A percentile compares a stretch with the other conserved stretches of the same genome.
Evolutionary conservation across 1,140 invertebrate species (phyloP).

Genomic region (Nixonia krombeini): DNA sequence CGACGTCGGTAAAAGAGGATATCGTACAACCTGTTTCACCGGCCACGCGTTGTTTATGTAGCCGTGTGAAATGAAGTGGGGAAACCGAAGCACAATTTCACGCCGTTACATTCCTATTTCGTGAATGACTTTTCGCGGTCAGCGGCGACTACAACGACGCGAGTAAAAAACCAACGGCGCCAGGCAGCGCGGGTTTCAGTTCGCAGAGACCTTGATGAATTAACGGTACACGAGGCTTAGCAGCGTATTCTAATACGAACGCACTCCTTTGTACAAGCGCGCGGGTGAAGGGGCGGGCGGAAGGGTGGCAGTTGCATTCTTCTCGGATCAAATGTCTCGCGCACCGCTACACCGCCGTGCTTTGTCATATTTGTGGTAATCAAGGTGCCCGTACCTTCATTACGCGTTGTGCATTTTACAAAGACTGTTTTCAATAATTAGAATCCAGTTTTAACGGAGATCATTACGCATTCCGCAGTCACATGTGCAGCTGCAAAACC

Average conservation of each 20-base stretch:
- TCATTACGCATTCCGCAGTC: too few species aligned
- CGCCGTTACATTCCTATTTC: not conserved
- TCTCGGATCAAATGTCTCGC: constrained; percentile 22
- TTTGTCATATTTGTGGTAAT: constrained; percentile 12
- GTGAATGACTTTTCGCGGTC: not conserved
- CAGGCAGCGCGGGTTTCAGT: constrained; percentile 21
- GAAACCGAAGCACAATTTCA: not conserved
- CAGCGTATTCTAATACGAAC: constrained; percentile 28
- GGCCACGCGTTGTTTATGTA: too few species aligned
- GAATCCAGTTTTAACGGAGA: not conserved
- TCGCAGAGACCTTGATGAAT: constrained; percentile 37
- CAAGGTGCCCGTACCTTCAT: not conserved
- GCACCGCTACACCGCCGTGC: not conserved
- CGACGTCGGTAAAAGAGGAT: too few species aligned
- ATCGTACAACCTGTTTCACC: too few species aligned
- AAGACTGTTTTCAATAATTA: not conserved
- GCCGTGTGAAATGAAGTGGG: not conserved
- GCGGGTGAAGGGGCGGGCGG: too few species aligned
- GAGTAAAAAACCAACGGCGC: constrained; percentile 4
- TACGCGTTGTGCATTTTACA: not conserved
- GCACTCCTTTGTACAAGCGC: constrained; percentile 9
- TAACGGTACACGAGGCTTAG: constrained; percentile 31
- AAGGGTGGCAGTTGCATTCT: constrained; percentile 26
- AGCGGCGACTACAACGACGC: not conserved
- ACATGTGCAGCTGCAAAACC: not conserved